Evolutionary conservation across 2,888 invertebrate genomes (phyloP).

Genomic region (Theretra japonica): DNA sequence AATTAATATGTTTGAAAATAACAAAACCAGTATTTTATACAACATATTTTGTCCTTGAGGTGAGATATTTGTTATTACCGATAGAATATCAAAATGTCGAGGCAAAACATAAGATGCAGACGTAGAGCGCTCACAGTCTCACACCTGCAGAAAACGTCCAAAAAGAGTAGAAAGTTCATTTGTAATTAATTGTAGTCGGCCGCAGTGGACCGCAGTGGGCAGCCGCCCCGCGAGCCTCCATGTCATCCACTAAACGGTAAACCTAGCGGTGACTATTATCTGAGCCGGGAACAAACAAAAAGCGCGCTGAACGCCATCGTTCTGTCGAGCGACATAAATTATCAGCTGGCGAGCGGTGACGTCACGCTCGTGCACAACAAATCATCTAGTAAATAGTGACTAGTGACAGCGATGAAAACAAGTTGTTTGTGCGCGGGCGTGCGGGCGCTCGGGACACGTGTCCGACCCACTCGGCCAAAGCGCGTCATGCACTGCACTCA

Average conservation of each 20-base stretch:
- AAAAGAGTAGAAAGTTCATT: background rate
- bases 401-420: constrained; percentile 17
- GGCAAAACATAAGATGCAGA: background rate
- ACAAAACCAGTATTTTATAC: constrained; percentile 23
- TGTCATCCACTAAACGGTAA: no score
- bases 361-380: constrained; percentile 30
- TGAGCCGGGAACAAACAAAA: background rate
- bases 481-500: no score
- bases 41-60: constrained; percentile 1
- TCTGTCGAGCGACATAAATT: background rate
- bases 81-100: constrained; percentile 18
- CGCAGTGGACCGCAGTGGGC: no score
- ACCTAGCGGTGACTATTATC: background rate
- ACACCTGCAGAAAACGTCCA: no score
- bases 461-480: background rate
- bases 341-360: constrained; percentile 35
- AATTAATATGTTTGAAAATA: constrained; percentile 8
- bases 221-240: no score
- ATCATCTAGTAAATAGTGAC: constrained; percentile 26
- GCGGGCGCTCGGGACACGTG: constrained; percentile 9
- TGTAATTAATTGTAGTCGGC: no score
- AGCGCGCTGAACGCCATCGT: background rate
- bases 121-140: background rate
- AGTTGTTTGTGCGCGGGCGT: constrained; percentile 29
- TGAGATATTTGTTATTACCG: constrained; percentile 7